Evolutionary conservation across 2,113 vertebrate genomes (phyloP).

Genomic region (Scophthalmus maximus): DNA sequence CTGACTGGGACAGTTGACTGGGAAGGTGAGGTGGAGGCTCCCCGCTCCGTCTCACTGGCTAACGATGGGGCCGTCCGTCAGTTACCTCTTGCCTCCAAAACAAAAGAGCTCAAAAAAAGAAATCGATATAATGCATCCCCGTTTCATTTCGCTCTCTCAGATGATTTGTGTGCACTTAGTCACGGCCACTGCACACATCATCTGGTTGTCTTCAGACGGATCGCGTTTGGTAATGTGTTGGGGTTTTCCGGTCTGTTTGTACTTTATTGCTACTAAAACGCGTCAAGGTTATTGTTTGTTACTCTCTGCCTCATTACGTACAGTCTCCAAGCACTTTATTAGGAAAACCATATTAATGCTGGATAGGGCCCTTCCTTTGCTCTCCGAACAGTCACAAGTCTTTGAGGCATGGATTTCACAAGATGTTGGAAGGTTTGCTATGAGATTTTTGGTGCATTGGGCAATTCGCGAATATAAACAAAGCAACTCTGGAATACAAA

Average conservation of each 20-base stretch:
- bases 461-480: not conserved
- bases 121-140: slow-evolving; percentile 63
- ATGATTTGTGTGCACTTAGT: slow-evolving; percentile 69
- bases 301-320: slow-evolving; percentile 19
- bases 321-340: not conserved
- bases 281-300: slow-evolving; percentile 26
- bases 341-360: no score
- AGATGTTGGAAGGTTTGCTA: not conserved
- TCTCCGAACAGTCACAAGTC: not conserved
- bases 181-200: slow-evolving; percentile 63
- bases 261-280: slow-evolving; percentile 47
- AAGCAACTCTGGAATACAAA: no score
- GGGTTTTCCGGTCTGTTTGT: slow-evolving; percentile 32
- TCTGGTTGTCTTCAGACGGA: slow-evolving; percentile 64
- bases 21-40: slow-evolving; percentile 69
- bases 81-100: slow-evolving; percentile 54
- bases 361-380: not conserved
- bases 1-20: slow-evolving; percentile 48
- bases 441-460: not conserved
- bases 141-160: slow-evolving; percentile 20
- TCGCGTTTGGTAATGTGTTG: slow-evolving; percentile 33
- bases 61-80: slow-evolving; percentile 69
- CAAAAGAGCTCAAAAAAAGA: slow-evolving; percentile 53
- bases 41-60: slow-evolving; percentile 41
- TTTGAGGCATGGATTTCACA: not conserved